These are phyloP conservation scores for Bolborhynchus lineola DNA, from an alignment of 2,113 vertebrate genomes.

Conservation along the genomic window DNA sequence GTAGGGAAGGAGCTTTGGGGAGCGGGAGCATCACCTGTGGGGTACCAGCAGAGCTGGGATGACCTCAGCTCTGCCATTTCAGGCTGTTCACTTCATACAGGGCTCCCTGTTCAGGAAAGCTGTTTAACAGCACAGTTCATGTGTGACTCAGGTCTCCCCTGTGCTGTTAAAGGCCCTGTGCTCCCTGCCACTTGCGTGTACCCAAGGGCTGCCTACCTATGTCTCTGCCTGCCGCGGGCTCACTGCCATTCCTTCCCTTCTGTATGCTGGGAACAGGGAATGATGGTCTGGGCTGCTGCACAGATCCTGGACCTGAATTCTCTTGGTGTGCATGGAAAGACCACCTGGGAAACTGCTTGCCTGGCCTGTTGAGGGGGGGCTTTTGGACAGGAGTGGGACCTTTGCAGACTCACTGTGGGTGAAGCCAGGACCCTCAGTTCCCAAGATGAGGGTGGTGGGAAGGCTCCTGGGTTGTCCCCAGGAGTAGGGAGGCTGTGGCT, in stretches of 20 bases:
- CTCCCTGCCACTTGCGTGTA: neutral
- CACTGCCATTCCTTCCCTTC: neutral
- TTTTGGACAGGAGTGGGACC: neutral
- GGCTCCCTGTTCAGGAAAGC: neutral
- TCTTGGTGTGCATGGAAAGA: neutral
- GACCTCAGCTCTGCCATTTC: rapidly evolving
- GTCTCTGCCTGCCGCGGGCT: neutral
- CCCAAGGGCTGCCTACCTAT: neutral
- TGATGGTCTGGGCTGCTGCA: neutral
- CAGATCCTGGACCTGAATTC: neutral
- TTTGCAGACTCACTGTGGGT: neutral
- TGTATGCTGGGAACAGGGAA: neutral
- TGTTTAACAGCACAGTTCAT: rapidly evolving
- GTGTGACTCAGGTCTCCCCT: no score
- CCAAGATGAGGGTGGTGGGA: neutral
- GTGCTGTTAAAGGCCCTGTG: neutral
- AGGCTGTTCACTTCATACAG: neutral
- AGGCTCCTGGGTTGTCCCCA: rapidly evolving
- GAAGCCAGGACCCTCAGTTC: no score
- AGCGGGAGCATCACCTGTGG: rapidly evolving
- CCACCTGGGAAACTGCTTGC: neutral
- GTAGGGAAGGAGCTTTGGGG: neutral
- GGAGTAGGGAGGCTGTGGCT: neutral
- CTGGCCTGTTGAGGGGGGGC: neutral
- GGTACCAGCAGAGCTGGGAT: neutral